Percentiles rank a stretch among this genome's conserved stretches.
These are phyloP conservation scores for Urocitellus parryii DNA, from an alignment of 2,113 vertebrate genomes.

Conservation along the genomic window DNA sequence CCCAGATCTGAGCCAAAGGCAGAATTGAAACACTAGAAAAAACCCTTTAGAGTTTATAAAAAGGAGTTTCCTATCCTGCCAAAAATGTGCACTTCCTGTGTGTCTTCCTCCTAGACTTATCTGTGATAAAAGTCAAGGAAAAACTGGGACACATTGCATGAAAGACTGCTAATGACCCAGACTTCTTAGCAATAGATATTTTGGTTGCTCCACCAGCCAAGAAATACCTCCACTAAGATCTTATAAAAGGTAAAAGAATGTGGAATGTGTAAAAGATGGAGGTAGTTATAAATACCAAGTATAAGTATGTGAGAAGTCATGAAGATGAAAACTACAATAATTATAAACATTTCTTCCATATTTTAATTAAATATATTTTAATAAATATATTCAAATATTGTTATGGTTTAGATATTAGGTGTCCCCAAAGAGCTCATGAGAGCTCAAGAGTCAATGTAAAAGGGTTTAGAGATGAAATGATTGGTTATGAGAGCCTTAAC, in stretches of 20 bases:
- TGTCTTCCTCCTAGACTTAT: not conserved
- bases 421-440: too few relatives aligned
- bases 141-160: not conserved
- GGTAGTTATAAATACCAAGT: not conserved
- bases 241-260: not conserved
- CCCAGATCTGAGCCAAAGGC: not conserved
- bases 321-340: not conserved
- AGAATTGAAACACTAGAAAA: not conserved
- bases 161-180: not conserved
- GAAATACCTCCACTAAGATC: not conserved
- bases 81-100: not conserved
- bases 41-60: not conserved
- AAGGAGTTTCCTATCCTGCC: not conserved
- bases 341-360: not conserved
- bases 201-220: not conserved
- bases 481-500: too few relatives aligned
- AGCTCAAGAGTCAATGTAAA: too few relatives aligned
- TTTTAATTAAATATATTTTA: not conserved
- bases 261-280: not conserved
- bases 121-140: not conserved
- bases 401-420: not conserved
- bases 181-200: not conserved
- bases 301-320: not conserved
- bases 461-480: too few relatives aligned
- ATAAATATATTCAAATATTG: not conserved